Evolutionary conservation across 2,113 vertebrate genomes (phyloP), one percentile per base, ranked within the genome.

Genomic region (Lathamus discolor): DNA sequence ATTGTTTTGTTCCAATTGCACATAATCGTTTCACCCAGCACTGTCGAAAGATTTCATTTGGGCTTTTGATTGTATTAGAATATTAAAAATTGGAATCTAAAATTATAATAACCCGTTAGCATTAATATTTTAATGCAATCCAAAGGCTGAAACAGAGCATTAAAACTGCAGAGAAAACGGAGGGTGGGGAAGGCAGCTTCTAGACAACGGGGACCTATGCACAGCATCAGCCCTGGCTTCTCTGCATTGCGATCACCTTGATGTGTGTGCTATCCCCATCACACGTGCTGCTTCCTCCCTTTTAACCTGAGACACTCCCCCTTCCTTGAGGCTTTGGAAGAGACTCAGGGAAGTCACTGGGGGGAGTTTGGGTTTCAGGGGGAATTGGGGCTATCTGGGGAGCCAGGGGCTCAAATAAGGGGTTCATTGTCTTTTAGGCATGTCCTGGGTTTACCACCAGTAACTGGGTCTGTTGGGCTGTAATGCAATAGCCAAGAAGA

Each of bases 31-130:
- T 75, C 14, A 1, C 69, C 91, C 24, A 3, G 68, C 35, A 84
- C 84, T 0, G 1, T 10, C 48, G 62, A 76, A 73, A 82, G 74
- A 93, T 93, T 95, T 92, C 80, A 89, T 84, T 62, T 92, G 93
- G 84, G 93, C 55, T 91, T 87, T 89, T 87, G 91, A 93, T 87
- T 85, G 83, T 82, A 84, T 96, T 96, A 82, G 95, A 95, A 96
- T 96, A 96, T 93, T 95, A 93, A 95, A 64, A 35, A 37, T 1
- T 1, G 2, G 89, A 68, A 43, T 79, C 88, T 91, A 39, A 95
- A 91, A 97, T 92, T 43, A 89, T 49, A 95, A 96, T 95, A 89
- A 96, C 95, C 92, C 9, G 6, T 52, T 48, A 31, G 77, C 93
- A 95, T 96, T 64, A 93, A 93, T 95, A 91, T 95, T 96, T 93